Evolutionary conservation across 1,140 invertebrate genomes (phyloP).

Genomic region (Spodoptera litura): DNA sequence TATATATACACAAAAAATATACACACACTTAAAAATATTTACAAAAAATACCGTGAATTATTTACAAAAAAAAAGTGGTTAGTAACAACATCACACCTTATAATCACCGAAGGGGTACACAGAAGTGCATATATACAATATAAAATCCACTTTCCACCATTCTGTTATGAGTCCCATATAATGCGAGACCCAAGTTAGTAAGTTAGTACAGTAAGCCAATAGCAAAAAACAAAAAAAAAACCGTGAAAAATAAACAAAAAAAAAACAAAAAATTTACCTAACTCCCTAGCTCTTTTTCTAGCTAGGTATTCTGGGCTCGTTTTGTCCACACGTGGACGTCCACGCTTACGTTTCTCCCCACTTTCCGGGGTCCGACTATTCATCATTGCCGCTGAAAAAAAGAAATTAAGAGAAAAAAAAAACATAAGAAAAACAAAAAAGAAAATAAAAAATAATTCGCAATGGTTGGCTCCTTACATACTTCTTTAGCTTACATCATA

Average conservation of each 20-base stretch:
- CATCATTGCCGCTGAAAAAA: conserved; percentile 67
- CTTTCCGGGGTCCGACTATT: conserved; percentile 53
- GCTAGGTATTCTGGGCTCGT: conserved; percentile 69
- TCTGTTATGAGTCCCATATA: background rate
- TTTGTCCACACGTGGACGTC: conserved; percentile 74
- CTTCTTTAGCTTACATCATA: too few relatives aligned
- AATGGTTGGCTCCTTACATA: too few relatives aligned
- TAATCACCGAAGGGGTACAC: too few relatives aligned
- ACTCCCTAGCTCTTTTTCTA: conserved; percentile 59
- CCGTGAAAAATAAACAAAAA: too few relatives aligned
- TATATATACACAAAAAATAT: too few relatives aligned
- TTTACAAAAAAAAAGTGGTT: too few relatives aligned
- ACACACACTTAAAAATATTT: too few relatives aligned
- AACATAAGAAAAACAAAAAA: conserved; percentile 27
- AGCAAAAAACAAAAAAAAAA: background rate
- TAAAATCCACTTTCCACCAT: too few relatives aligned
- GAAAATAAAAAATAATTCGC: too few relatives aligned
- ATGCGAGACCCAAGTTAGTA: background rate
- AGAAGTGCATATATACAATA: too few relatives aligned
- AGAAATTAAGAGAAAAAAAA: conserved; percentile 45
- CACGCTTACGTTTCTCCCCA: conserved; percentile 72
- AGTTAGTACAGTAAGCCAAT: background rate
- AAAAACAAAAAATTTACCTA: conserved; percentile 50
- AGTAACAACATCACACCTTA: too few relatives aligned
- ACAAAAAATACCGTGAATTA: too few relatives aligned